These are phyloP conservation scores for Ips nitidus DNA, from an alignment of 1,140 invertebrate genomes.

Conservation along the genomic window DNA sequence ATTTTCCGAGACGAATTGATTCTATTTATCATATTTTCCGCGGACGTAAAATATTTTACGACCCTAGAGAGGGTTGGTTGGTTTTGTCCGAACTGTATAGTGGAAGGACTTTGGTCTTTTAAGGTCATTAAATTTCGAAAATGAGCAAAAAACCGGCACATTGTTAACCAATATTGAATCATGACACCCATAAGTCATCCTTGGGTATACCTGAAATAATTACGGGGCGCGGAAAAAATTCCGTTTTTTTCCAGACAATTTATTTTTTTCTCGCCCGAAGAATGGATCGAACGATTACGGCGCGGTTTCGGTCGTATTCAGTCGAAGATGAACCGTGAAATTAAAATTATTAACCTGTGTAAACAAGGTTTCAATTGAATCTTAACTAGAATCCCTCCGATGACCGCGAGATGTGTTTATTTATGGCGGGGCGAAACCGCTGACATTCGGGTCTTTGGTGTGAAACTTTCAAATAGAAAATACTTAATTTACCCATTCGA, in stretches of 20 bases:
- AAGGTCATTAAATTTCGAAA: too few relatives aligned
- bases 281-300: slow-evolving; percentile 3
- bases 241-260: not conserved
- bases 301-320: slow-evolving; percentile 2
- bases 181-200: not conserved
- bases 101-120: too few relatives aligned
- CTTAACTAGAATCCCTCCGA: slow-evolving; percentile 2
- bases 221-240: not conserved
- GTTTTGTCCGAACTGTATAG: slow-evolving; percentile 5
- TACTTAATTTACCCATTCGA: too few relatives aligned
- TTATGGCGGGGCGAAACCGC: too few relatives aligned
- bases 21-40: slow-evolving; percentile 33
- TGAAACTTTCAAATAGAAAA: too few relatives aligned
- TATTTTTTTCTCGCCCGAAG: not conserved
- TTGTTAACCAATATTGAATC: not conserved
- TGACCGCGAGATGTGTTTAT: too few relatives aligned
- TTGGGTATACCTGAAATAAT: too few relatives aligned
- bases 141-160: not conserved
- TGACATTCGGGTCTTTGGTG: too few relatives aligned
- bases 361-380: slow-evolving; percentile 25
- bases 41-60: slow-evolving; percentile 28
- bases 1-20: slow-evolving; percentile 34
- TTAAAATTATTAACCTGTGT: slow-evolving; percentile 30
- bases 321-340: slow-evolving; percentile 18
- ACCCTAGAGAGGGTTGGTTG: not conserved